Evolutionary conservation across 1,140 invertebrate genomes (phyloP).

Genomic region (Cecropterus lyciades): DNA sequence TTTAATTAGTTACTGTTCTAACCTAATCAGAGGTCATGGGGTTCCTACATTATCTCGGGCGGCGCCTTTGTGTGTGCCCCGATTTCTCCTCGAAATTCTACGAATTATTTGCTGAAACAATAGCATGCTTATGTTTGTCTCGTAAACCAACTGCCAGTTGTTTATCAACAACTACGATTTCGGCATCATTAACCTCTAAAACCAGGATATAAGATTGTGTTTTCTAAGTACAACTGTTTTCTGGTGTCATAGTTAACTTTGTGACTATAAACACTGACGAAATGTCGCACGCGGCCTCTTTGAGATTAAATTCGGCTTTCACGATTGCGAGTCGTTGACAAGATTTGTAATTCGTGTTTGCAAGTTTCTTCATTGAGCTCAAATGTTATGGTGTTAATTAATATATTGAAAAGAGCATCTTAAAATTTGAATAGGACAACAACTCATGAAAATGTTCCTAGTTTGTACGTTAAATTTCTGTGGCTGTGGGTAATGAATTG

Average conservation of each 20-base stretch:
- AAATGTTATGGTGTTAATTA: too few relatives aligned
- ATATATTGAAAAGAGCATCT: too few relatives aligned
- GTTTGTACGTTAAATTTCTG: too few relatives aligned
- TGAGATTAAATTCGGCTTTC: conserved; percentile 75
- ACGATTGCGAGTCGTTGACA: conserved; percentile 69
- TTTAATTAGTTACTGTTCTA: conserved; percentile 29
- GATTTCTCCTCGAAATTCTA: conserved; percentile 74
- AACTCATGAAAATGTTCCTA: too few relatives aligned
- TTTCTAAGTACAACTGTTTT: conserved; percentile 15
- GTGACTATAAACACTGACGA: conserved; percentile 68
- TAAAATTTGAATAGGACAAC: too few relatives aligned
- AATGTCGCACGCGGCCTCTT: conserved; percentile 70
- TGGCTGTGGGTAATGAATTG: too few relatives aligned
- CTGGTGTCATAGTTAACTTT: conserved; percentile 37
- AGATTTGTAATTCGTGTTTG: conserved; percentile 73
- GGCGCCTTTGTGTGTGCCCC: conserved; percentile 63
- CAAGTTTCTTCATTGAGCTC: conserved; percentile 53
- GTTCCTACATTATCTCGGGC: conserved; percentile 54
- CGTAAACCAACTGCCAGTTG: conserved; percentile 47
- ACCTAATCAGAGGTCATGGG: conserved; percentile 52
- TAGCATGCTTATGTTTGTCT: conserved; percentile 71
- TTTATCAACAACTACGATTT: conserved; percentile 18
- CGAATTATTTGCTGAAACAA: conserved; percentile 82
- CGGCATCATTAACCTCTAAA: conserved; percentile 18
- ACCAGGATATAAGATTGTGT: conserved; percentile 37